Conservation (phyloP, 1,140 invertebrate genomes). For the Magallana gigas region DNA sequence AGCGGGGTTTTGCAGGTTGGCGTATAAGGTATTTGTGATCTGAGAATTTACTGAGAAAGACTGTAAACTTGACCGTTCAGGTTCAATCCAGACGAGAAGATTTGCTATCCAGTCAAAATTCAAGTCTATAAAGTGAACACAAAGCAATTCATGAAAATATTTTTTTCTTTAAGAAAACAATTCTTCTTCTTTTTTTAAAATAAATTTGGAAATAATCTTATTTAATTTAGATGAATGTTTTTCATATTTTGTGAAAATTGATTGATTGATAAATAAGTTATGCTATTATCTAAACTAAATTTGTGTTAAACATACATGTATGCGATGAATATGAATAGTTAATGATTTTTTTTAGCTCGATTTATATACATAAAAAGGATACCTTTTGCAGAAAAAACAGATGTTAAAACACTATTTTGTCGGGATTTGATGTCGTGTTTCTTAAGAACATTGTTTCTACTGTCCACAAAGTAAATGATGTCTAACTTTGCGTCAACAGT, state of each 20-base stretch:
- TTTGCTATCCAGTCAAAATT: slow-evolving; percentile 8
- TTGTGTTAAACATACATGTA: too few species aligned
- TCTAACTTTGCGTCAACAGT: neutral
- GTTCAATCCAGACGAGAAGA: neutral
- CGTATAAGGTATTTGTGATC: neutral
- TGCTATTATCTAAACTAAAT: too few species aligned
- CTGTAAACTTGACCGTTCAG: neutral
- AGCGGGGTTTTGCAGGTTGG: neutral
- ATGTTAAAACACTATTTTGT: neutral
- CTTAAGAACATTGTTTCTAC: neutral
- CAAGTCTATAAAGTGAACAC: neutral
- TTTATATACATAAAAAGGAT: neutral
- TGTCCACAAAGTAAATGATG: neutral
- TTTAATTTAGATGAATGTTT: too few species aligned
- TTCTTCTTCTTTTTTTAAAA: too few species aligned
- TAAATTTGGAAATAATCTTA: too few species aligned
- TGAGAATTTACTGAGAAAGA: neutral
- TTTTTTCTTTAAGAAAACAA: too few species aligned
- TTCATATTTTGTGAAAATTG: too few species aligned
- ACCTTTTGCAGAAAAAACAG: neutral
- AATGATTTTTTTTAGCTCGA: neutral
- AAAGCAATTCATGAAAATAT: too few species aligned
- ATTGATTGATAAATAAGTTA: too few species aligned
- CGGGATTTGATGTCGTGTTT: neutral
- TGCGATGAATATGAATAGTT: neutral